Evolutionary conservation across 2,113 vertebrate genomes (phyloP).

Genomic region (Brachyhypopomus occidentalis): DNA sequence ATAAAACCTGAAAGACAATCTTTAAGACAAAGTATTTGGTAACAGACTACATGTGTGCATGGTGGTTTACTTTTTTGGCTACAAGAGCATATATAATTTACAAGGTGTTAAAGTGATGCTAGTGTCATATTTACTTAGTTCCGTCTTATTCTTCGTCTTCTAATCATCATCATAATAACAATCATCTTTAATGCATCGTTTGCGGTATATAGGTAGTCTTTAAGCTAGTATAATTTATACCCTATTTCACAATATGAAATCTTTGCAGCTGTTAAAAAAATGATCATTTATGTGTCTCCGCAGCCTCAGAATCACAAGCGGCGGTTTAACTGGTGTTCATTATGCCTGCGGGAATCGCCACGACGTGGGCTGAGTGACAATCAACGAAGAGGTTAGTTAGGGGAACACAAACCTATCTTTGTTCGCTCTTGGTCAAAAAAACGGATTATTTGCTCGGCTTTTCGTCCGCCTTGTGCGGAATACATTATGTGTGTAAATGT

Average conservation of each 20-base stretch:
- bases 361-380: slow-evolving; percentile 60
- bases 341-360: slow-evolving; percentile 36
- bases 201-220: background rate
- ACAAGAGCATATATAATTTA: background rate
- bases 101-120: slow-evolving; percentile 25
- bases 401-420: slow-evolving; percentile 68
- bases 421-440: slow-evolving; percentile 62
- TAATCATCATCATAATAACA: no score
- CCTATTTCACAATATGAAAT: background rate
- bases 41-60: no score
- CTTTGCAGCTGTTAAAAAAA: slow-evolving; percentile 40
- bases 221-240: no score
- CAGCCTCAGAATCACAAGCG: slow-evolving; percentile 48
- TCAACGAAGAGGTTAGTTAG: slow-evolving; percentile 58
- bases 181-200: slow-evolving; percentile 35
- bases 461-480: slow-evolving; percentile 77
- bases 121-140: slow-evolving; percentile 19
- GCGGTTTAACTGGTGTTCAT: slow-evolving; percentile 53
- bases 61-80: no score
- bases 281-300: slow-evolving; percentile 38
- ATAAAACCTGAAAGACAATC: no score
- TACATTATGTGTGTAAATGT: slow-evolving; percentile 84
- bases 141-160: background rate
- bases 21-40: no score
- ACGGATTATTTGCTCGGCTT: slow-evolving; percentile 72